phyloP scores from a whole-genome alignment of 2,113 vertebrate species.

The Neolamprologus tretocephalus region DNA sequence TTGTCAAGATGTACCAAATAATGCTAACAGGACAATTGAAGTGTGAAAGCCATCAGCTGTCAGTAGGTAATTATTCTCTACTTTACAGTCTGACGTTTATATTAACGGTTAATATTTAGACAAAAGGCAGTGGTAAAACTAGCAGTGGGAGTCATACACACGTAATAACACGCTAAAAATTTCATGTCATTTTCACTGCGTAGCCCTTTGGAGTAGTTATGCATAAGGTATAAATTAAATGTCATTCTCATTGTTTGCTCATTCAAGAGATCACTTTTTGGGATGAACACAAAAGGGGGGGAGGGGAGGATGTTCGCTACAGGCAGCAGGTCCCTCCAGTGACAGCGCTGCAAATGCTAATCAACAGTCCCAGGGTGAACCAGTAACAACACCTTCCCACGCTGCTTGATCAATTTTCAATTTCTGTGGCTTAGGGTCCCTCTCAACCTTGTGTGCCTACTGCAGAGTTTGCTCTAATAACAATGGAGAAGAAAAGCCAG shows the following conservation, averaged over 20 bases:
- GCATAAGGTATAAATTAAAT: constrained; percentile 38
- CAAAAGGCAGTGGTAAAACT: background rate
- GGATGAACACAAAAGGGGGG: background rate
- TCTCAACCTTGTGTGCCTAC: constrained; percentile 19
- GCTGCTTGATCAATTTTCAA: constrained; percentile 73
- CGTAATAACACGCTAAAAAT: background rate
- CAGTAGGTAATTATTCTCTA: background rate
- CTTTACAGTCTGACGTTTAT: background rate
- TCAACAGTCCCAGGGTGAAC: constrained; percentile 28
- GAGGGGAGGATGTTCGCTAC: background rate
- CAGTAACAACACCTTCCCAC: constrained; percentile 34
- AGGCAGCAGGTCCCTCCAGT: constrained; percentile 8
- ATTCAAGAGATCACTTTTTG: constrained; percentile 29
- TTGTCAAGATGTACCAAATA: constrained; percentile 19
- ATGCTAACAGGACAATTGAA: constrained; percentile 9
- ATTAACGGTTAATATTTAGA: background rate
- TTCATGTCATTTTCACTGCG: background rate
- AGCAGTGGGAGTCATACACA: background rate
- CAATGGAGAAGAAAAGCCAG: constrained; percentile 56
- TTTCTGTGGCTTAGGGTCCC: constrained; percentile 63
- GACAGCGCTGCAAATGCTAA: constrained; percentile 66
- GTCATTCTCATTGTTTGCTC: constrained; percentile 18
- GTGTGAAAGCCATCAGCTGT: background rate
- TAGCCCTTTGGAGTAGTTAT: constrained; percentile 7
- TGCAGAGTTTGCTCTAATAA: constrained; percentile 52